Conservation (phyloP, 2,113 vertebrate species). For the Cardinalis cardinalis region DNA sequence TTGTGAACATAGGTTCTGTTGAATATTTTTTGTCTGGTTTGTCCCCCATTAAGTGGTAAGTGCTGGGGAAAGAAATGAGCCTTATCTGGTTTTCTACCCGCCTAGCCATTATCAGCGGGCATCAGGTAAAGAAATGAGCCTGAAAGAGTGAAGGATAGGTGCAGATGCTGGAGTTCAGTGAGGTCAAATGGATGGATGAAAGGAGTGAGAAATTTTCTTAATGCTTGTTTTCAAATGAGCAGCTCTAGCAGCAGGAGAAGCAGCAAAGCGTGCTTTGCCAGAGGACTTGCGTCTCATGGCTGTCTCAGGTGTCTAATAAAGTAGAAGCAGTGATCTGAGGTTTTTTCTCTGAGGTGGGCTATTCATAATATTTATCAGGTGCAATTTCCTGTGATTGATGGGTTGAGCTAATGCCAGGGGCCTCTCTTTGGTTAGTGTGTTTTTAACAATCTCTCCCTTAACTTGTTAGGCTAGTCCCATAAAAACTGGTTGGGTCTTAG, state of each 20-base stretch:
- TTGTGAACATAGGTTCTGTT: background rate
- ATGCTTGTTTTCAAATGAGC: background rate
- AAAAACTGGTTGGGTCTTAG: background rate
- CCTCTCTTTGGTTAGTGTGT: background rate
- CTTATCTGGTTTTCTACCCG: conserved; percentile 40
- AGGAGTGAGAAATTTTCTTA: background rate
- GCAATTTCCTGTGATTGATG: background rate
- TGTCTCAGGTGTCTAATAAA: background rate
- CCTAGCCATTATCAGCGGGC: conserved; percentile 36
- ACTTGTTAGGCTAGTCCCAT: background rate
- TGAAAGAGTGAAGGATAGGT: conserved; percentile 40
- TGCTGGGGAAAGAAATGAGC: background rate
- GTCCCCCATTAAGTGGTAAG: background rate
- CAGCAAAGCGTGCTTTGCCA: accelerated
- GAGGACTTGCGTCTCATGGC: background rate
- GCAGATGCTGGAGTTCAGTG: background rate
- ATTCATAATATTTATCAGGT: background rate
- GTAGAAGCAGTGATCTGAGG: background rate
- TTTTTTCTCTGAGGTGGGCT: background rate
- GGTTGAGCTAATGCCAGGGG: background rate
- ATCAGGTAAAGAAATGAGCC: conserved; percentile 56
- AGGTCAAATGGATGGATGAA: background rate
- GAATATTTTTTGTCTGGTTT: background rate
- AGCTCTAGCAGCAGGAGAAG: background rate
- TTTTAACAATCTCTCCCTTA: background rate